phyloP scores from a whole-genome alignment of 2,113 vertebrate species.

The Bufo bufo region DNA sequence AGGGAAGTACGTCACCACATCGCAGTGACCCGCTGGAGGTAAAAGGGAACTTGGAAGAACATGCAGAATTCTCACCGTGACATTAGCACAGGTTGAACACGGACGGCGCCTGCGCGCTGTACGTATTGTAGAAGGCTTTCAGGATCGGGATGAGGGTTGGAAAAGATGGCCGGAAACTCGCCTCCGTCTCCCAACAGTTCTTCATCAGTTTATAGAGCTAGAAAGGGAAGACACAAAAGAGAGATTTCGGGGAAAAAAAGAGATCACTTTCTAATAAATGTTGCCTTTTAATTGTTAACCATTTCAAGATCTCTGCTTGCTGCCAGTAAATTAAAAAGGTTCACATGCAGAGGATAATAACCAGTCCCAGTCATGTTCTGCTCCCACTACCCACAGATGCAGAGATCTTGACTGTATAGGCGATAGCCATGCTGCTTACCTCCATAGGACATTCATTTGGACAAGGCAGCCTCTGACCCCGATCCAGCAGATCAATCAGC shows the following conservation, averaged over 20 bases:
- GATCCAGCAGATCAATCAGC: constrained; percentile 80
- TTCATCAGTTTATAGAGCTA: constrained; percentile 78
- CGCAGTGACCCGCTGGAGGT: too few relatives aligned
- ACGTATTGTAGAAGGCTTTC: constrained; percentile 65
- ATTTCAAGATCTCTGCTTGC: too few relatives aligned
- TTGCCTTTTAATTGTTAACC: too few relatives aligned
- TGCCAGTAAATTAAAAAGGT: too few relatives aligned
- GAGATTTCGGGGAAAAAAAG: not conserved
- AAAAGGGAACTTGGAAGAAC: not conserved
- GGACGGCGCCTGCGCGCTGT: constrained; percentile 64
- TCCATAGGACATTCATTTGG: constrained; percentile 82
- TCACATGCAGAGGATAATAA: too few relatives aligned
- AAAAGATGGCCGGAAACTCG: constrained; percentile 79
- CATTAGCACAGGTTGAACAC: constrained; percentile 69
- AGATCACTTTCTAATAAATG: too few relatives aligned
- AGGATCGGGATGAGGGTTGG: constrained; percentile 74
- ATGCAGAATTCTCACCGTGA: not conserved
- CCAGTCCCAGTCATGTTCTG: too few relatives aligned
- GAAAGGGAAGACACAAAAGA: not conserved
- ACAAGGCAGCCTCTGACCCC: constrained; percentile 73
- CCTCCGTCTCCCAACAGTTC: constrained; percentile 82
- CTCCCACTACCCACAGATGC: too few relatives aligned
- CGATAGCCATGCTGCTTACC: constrained; percentile 68
- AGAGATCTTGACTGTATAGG: not conserved
- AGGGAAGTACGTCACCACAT: too few relatives aligned